These are phyloP conservation scores for Sarcophaga carnaria DNA, from an alignment of 2,888 invertebrate species.

Conservation along the genomic window DNA sequence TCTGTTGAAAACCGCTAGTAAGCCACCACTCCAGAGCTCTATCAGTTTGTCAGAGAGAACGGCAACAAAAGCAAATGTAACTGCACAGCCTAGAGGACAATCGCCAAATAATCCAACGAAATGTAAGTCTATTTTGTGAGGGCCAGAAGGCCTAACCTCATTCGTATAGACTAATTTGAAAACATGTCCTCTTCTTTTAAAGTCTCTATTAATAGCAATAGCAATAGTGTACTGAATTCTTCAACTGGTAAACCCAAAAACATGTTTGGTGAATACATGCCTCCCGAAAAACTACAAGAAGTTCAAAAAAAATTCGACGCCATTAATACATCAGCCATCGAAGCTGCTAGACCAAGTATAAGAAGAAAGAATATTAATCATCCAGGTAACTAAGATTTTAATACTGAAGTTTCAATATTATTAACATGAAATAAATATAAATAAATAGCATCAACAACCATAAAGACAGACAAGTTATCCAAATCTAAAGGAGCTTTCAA, in stretches of 20 bases:
- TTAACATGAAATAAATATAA: background rate
- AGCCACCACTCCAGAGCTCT: too few relatives aligned
- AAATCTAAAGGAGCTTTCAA: constrained; percentile 2
- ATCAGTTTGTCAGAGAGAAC: too few relatives aligned
- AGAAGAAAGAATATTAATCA: background rate
- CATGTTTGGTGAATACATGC: constrained; percentile 15
- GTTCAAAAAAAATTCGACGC: background rate
- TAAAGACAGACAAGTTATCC: constrained; percentile 4
- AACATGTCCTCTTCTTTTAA: too few relatives aligned
- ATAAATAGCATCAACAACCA: background rate
- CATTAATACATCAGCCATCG: background rate
- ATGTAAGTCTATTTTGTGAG: too few relatives aligned
- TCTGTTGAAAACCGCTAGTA: too few relatives aligned
- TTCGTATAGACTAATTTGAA: too few relatives aligned
- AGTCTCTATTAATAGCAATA: too few relatives aligned
- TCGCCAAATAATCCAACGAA: too few relatives aligned
- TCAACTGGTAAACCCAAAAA: background rate
- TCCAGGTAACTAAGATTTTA: background rate
- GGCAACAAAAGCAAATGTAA: too few relatives aligned
- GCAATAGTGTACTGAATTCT: too few relatives aligned
- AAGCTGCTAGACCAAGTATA: background rate
- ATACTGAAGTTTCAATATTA: background rate
- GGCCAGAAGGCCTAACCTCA: too few relatives aligned
- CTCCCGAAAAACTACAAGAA: constrained; percentile 16
- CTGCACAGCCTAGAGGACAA: too few relatives aligned